Percentiles rank a stretch among this genome's conserved stretches.
These are phyloP conservation scores for Abscondita cerata DNA, from an alignment of 2,888 invertebrate species.

Conservation along the genomic window DNA sequence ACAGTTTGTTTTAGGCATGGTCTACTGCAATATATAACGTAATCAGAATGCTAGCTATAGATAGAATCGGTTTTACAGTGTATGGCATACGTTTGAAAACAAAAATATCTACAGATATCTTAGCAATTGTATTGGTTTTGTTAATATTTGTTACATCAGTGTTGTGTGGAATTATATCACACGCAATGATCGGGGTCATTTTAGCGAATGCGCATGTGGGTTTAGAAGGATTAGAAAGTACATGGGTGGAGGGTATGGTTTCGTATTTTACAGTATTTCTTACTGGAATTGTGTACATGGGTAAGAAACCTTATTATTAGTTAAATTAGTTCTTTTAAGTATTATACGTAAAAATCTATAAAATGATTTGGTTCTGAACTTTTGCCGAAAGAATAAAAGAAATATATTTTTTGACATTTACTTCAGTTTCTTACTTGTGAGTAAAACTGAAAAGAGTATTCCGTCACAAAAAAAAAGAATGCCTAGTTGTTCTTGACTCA, in stretches of 20 bases:
- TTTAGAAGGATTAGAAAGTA: neutral
- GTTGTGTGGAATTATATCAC: slow-evolving; percentile 5
- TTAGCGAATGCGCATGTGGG: neutral
- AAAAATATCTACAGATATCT: slow-evolving; percentile 24
- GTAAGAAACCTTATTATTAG: no score
- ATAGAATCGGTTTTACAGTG: slow-evolving; percentile 30
- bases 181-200: slow-evolving; percentile 20
- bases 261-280: slow-evolving; percentile 22
- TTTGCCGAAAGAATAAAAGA: no score
- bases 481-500: no score
- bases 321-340: no score
- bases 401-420: no score
- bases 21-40: slow-evolving; percentile 19
- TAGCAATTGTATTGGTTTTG: slow-evolving; percentile 28
- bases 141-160: slow-evolving; percentile 19
- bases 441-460: no score
- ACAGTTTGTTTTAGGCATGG: slow-evolving; percentile 33
- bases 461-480: no score
- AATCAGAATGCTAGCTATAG: slow-evolving; percentile 21
- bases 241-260: neutral
- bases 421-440: no score
- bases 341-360: no score
- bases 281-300: slow-evolving; percentile 26
- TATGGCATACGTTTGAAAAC: slow-evolving; percentile 36
- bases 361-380: no score